Evolutionary conservation across 2,113 vertebrate species (phyloP).

Genomic region (Perca flavescens): DNA sequence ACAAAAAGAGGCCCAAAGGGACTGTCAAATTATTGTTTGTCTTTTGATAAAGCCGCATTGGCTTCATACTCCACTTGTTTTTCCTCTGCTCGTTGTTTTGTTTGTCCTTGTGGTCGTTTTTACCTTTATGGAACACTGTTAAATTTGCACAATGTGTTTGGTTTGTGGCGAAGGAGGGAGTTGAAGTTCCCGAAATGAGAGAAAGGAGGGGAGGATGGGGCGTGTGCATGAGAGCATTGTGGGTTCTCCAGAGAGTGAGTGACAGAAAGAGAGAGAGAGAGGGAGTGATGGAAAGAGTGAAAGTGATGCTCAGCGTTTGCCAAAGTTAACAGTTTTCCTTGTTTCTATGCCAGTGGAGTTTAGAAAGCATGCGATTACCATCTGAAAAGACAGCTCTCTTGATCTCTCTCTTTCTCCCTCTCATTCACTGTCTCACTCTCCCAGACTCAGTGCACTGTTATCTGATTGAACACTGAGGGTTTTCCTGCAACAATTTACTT

Average conservation of each 20-base stretch:
- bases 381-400: conserved; percentile 71
- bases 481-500: conserved; percentile 36
- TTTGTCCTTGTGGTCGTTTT: conserved; percentile 31
- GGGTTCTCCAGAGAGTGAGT: conserved; percentile 57
- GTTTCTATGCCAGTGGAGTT: conserved; percentile 71
- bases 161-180: conserved; percentile 44
- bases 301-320: conserved; percentile 58
- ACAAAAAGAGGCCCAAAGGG: conserved; percentile 48
- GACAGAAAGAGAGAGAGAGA: conserved; percentile 18
- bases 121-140: conserved; percentile 36
- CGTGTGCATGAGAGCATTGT: conserved; percentile 32
- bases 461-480: conserved; percentile 64
- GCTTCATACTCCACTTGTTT: conserved; percentile 33
- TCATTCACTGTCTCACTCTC: conserved; percentile 43
- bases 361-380: conserved; percentile 77
- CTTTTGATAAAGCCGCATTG: conserved; percentile 47
- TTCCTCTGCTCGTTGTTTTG: neutral
- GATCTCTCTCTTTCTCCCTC: conserved; percentile 30
- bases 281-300: conserved; percentile 21
- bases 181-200: conserved; percentile 49
- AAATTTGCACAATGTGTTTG: conserved; percentile 59
- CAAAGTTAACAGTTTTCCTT: conserved; percentile 80
- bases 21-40: conserved; percentile 54
- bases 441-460: conserved; percentile 51
- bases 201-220: conserved; percentile 29